phyloP scores from a whole-genome alignment of 2,797 vertebrate species.

The Hipposideros larvatus region DNA sequence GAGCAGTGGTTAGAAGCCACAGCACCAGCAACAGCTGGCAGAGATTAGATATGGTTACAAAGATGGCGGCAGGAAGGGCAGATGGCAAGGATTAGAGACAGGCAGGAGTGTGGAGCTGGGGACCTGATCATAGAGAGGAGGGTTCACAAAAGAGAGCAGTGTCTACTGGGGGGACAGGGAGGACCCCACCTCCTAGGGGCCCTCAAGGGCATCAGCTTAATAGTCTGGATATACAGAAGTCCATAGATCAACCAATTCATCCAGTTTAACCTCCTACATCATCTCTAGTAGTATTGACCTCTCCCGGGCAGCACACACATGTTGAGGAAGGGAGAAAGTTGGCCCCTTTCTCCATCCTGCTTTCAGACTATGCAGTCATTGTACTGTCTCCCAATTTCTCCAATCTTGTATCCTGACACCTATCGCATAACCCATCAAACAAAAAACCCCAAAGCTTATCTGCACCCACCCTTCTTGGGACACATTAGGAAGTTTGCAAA shows the following conservation, averaged over 20 bases:
- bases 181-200: rapidly evolving
- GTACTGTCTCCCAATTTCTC: not conserved
- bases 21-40: not conserved
- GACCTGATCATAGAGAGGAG: not conserved
- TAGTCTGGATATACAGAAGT: not conserved
- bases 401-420: not conserved
- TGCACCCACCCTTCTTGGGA: not conserved
- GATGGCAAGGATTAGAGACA: not conserved
- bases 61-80: not conserved
- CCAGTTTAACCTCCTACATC: not conserved
- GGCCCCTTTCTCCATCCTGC: not conserved
- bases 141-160: not conserved
- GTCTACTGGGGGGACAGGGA: not conserved
- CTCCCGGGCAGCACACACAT: not conserved
- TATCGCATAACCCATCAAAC: not conserved
- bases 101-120: not conserved
- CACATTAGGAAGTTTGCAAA: not conserved
- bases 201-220: not conserved
- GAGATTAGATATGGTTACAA: not conserved
- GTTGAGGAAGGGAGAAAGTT: not conserved
- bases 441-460: not conserved
- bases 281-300: not conserved
- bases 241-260: not conserved
- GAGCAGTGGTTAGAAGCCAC: not conserved
- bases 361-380: not conserved